These are phyloP conservation scores for Lordiphosa fenestrarum DNA, from an alignment of 2,888 invertebrate genomes.

Conservation along the genomic window DNA sequence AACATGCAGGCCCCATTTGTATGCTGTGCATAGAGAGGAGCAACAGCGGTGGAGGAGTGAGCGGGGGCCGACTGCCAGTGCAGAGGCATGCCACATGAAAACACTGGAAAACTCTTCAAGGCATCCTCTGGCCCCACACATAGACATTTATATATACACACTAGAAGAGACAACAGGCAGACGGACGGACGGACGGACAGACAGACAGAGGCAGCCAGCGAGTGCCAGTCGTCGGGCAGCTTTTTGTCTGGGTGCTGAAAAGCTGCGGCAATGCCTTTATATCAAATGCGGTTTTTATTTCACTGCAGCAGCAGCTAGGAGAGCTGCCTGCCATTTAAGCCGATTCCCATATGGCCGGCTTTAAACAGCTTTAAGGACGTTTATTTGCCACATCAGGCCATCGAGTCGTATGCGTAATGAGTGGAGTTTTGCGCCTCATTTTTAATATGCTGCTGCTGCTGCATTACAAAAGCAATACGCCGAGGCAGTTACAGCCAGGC, in stretches of 20 bases:
- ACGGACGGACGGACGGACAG: conserved; percentile 45
- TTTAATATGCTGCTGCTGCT: conserved; percentile 47
- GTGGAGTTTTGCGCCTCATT: conserved; percentile 34
- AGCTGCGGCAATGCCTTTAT: conserved; percentile 61
- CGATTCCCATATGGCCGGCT: conserved; percentile 19
- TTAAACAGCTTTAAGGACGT: conserved; percentile 24
- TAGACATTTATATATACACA: conserved; percentile 13
- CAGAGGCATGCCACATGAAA: conserved; percentile 42
- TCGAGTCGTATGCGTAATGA: conserved; percentile 48
- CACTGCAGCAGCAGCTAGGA: conserved; percentile 36
- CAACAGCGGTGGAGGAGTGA: conserved; percentile 7
- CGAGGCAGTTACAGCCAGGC: background rate
- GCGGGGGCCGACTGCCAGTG: conserved; percentile 7
- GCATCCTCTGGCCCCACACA: conserved; percentile 40
- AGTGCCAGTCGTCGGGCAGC: conserved; percentile 39
- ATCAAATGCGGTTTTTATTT: conserved; percentile 70
- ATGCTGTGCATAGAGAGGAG: conserved; percentile 27
- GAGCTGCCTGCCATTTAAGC: conserved; percentile 40
- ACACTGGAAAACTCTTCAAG: conserved; percentile 66
- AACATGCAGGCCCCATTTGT: conserved; percentile 59
- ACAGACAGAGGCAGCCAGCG: conserved; percentile 19
- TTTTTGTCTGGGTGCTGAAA: conserved; percentile 38
- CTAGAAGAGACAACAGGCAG: conserved; percentile 30
- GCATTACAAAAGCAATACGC: conserved; percentile 33
- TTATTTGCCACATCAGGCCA: conserved; percentile 31